These are phyloP conservation scores for Aproaerema taeniolella DNA, from an alignment of 2,888 invertebrate species.

Conservation along the genomic window DNA sequence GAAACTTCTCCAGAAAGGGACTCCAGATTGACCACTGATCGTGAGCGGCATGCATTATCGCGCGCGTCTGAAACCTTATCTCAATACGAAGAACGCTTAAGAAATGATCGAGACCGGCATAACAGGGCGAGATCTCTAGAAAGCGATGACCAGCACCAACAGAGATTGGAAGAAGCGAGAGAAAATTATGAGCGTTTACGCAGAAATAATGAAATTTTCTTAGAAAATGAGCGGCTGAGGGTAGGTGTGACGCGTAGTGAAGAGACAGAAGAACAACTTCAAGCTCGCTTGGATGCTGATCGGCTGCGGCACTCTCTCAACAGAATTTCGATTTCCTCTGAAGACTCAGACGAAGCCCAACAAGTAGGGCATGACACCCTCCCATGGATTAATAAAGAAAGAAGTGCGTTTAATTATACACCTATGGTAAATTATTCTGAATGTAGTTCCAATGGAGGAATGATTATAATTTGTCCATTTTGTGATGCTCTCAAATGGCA, in stretches of 20 bases:
- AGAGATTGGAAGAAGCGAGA: background rate
- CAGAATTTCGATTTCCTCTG: slow-evolving; percentile 7
- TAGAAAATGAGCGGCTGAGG: slow-evolving; percentile 5
- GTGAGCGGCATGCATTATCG: no score
- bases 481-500: slow-evolving; percentile 16
- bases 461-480: slow-evolving; percentile 8
- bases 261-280: slow-evolving; percentile 10
- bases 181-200: background rate
- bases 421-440: background rate
- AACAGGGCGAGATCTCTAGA: slow-evolving; percentile 1
- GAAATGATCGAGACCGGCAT: background rate
- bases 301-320: slow-evolving; percentile 7
- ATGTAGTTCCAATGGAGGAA: slow-evolving; percentile 7
- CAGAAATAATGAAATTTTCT: background rate
- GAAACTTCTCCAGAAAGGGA: no score
- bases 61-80: no score
- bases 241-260: background rate
- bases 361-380: no score
- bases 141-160: slow-evolving; percentile 1
- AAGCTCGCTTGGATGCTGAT: slow-evolving; percentile 2
- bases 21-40: no score
- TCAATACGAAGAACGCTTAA: background rate
- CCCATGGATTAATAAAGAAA: background rate
- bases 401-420: background rate
- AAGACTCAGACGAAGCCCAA: slow-evolving; percentile 4